phyloP scores from a whole-genome alignment of 2,888 invertebrate genomes.

The Leptopilina syphax region DNA sequence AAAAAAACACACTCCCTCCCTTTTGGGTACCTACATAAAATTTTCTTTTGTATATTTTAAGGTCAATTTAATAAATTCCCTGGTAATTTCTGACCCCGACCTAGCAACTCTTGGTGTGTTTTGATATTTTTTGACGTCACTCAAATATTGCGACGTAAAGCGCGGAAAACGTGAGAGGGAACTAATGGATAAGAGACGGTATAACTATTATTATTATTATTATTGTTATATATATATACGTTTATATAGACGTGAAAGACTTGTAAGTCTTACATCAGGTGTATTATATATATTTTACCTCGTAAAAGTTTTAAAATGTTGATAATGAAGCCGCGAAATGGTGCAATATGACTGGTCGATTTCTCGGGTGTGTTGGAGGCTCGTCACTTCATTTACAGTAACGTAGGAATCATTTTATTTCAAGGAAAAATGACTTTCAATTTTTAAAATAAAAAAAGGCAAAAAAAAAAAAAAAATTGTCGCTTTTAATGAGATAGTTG shows the following conservation, averaged over 20 bases:
- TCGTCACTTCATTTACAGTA: slow-evolving; percentile 5
- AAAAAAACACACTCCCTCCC: no score
- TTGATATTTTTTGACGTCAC: slow-evolving; percentile 7
- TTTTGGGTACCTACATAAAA: no score
- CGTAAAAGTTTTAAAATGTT: neutral
- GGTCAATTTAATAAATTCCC: neutral
- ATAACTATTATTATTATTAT: no score
- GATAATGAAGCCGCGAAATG: neutral
- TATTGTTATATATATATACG: no score
- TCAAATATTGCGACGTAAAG: neutral
- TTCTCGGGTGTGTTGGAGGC: slow-evolving; percentile 22
- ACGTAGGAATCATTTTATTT: neutral
- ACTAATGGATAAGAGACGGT: neutral
- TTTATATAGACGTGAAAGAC: neutral
- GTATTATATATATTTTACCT: slow-evolving; percentile 5
- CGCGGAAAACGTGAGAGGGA: neutral
- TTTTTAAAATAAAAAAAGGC: no score
- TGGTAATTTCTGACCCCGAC: slow-evolving; percentile 12
- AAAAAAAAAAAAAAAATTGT: no score
- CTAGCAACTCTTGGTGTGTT: slow-evolving; percentile 3
- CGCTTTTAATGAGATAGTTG: no score
- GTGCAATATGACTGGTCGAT: slow-evolving; percentile 20
- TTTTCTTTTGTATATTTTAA: no score
- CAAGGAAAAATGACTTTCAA: neutral
- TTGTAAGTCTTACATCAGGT: slow-evolving; percentile 23